A percentile compares a stretch with the other conserved stretches of the same genome.
Conservation (phyloP, 2,888 invertebrate genomes). For the Conomelus anceps region DNA sequence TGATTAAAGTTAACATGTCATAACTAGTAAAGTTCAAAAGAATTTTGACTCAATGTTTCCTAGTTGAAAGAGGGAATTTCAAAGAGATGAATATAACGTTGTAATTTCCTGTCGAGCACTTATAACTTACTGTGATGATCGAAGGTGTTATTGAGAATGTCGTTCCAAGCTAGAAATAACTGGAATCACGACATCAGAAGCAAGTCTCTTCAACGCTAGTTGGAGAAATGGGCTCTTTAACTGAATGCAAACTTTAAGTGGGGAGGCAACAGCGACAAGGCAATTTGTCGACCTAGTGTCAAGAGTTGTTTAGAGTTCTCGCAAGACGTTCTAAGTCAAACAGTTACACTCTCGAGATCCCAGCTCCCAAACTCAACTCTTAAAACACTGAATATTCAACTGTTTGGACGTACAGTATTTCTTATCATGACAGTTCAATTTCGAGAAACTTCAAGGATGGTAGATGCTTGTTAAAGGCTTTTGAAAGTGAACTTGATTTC, state of each 20-base stretch:
- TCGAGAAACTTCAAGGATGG: neutral
- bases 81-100: no score
- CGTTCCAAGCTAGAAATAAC: neutral
- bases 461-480: neutral
- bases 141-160: no score
- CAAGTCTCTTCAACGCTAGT: neutral
- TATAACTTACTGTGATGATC: no score
- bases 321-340: neutral
- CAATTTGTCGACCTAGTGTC: neutral
- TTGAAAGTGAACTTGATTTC: neutral
- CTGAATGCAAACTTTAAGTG: neutral
- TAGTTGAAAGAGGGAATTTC: no score
- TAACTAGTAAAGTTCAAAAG: no score
- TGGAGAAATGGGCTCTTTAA: neutral
- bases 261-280: neutral
- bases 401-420: neutral
- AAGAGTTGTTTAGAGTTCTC: neutral
- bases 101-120: no score
- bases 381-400: neutral
- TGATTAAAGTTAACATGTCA: no score
- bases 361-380: neutral
- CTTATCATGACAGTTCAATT: neutral
- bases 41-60: no score
- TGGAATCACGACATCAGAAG: no score
- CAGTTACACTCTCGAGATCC: neutral